A percentile compares a stretch with the other conserved stretches of the same genome.
Conservation (phyloP, 2,113 vertebrate genomes). For the Eupsittula cactorum region DNA sequence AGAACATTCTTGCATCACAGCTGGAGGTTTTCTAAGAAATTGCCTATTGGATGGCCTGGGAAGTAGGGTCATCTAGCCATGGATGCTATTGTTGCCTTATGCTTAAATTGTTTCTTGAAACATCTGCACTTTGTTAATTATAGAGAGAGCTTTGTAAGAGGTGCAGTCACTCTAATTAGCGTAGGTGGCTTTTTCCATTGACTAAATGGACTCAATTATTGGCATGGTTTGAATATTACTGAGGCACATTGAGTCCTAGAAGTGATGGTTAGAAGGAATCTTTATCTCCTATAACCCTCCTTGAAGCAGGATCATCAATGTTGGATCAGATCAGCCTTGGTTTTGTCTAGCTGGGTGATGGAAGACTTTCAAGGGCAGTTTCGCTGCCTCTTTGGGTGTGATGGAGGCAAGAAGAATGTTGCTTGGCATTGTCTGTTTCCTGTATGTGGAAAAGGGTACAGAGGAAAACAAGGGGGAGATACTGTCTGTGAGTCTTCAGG, state of each 20-base stretch:
- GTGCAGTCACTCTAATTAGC: not conserved
- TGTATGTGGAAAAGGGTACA: too few relatives aligned
- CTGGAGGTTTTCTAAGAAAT: not conserved
- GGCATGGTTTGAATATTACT: not conserved
- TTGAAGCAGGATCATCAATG: too few relatives aligned
- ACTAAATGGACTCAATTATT: not conserved
- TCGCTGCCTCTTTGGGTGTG: too few relatives aligned
- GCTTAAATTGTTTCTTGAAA: not conserved
- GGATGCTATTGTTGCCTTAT: not conserved
- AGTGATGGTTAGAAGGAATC: not conserved
- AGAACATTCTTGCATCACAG: not conserved
- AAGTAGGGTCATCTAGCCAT: not conserved
- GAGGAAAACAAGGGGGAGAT: too few relatives aligned
- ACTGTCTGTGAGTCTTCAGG: too few relatives aligned
- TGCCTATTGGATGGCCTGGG: not conserved
- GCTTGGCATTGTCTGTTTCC: too few relatives aligned
- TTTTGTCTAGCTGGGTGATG: too few relatives aligned
- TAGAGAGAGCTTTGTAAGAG: not conserved
- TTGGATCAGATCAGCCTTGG: too few relatives aligned
- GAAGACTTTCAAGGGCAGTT: too few relatives aligned
- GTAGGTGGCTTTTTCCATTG: not conserved
- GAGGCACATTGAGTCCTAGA: not conserved
- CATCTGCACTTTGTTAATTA: not conserved
- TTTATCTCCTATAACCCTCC: not conserved
- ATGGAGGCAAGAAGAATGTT: too few relatives aligned